Base-by-base conservation (phyloP, 2,113 vertebrate genomes). In the Aleadryas rufinucha region DNA sequence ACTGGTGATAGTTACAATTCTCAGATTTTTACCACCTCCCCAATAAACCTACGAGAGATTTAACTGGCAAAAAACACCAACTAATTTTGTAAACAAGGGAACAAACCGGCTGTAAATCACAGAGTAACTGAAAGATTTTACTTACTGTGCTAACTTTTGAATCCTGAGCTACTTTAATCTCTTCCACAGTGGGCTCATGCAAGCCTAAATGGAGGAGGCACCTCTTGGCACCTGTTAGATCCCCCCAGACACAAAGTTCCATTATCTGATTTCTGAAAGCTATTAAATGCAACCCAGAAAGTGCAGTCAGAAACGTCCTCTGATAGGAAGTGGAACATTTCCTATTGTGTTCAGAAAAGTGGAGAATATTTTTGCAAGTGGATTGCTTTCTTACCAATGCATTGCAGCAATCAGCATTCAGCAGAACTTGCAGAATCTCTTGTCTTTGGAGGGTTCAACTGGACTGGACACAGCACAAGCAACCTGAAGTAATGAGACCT, bases 381-480 rank as follows among this genome's bases (percentile, higher is more conserved):
- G 28, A 57, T 19, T 80, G 33, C 14, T 92, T 69, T 83, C 78
- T 82, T 63, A 70, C 33, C 77, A 33, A 20, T 23, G 44, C 26
- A 35, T 17, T 53, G n/a, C 63, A 77, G 60, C 41, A 22, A 60
- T 7, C 39, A 49, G 53, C 24, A 28, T 26, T 52, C 47, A 72
- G 50, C 47, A 84, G 35, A 89, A 39, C n/a, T 8, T 44, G 54
- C 1, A 4, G 33, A 30, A 86, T 75, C 44, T 85, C 50, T 2
- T 2, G 1, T 45, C 64, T 84, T 54, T 6, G 3, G 15, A 75
- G 27, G 24, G 15, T 64, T 84, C 23, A 35, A 4, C 18, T 61
- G 1, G 2, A 31, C 35, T 16, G 31, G 26, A n/a, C 16, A 22
- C 22, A 59, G 56, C 12, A 45, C 0, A 0, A 86, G 30, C 1